Evolutionary conservation across 2,888 invertebrate species (phyloP).

Genomic region (Euzophera pinguis): DNA sequence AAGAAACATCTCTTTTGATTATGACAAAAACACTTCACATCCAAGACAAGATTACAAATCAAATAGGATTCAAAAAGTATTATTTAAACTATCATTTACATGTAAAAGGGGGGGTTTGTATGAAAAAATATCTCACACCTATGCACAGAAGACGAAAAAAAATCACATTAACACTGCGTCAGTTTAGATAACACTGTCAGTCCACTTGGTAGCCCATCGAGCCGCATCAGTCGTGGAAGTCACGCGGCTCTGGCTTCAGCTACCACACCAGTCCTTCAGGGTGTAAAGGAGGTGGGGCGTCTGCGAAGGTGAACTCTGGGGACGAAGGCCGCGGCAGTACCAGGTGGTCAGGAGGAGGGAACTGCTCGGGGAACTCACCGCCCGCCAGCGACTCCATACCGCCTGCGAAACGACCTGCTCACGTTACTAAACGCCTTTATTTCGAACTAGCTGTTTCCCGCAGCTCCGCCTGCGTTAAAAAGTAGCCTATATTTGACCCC

Average conservation of each 20-base stretch:
- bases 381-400: constrained; percentile 81
- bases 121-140: too few species aligned
- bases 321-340: constrained; percentile 86
- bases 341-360: constrained; percentile 83
- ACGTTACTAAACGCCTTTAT: constrained; percentile 60
- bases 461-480: too few species aligned
- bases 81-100: background rate
- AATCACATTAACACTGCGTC: constrained; percentile 44
- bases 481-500: too few species aligned
- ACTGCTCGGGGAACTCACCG: constrained; percentile 75
- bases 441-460: too few species aligned
- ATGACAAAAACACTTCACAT: too few species aligned
- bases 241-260: constrained; percentile 81
- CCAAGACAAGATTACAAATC: too few species aligned
- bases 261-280: constrained; percentile 78
- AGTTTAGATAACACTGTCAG: constrained; percentile 35
- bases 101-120: background rate
- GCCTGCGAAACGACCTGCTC: constrained; percentile 89
- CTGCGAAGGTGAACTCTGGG: constrained; percentile 84
- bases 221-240: constrained; percentile 80
- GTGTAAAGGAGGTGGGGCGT: constrained; percentile 72
- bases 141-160: constrained; percentile 21
- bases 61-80: too few species aligned
- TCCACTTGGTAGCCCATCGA: constrained; percentile 72
- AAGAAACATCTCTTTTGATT: too few species aligned